Base-by-base conservation (phyloP, 2,888 invertebrate species). In the Clusia tigrina region DNA sequence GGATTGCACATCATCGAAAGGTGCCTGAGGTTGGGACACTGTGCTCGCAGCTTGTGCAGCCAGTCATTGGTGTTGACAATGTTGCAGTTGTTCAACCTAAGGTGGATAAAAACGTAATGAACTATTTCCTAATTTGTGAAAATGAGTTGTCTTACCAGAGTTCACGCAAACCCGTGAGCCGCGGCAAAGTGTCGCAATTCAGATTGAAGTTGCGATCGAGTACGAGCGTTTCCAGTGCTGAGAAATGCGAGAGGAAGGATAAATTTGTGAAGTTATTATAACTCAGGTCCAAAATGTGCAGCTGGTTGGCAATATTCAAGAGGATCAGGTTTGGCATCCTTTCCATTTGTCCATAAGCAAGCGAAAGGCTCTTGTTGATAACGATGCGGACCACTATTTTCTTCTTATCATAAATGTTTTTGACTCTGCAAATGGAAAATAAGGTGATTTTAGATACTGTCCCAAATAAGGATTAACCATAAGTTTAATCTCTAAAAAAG, bases 1-100 rank as follows among this genome's bases (percentile, higher is more conserved):
- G 89, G 88, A 82, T 94, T 94, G 46, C 93, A 92, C 93, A 94
- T 73, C 72, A 73, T 85, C n/a, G 92, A 91, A 0, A 94, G 83
- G 77, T 89, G 89, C 73, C 87, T 87, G 10, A 94, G 83, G 74
- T 89, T 89, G 0, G 93, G 91, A 72, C 90, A 89, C 2, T 90
- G 88, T 59, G 86, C 85, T 69, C 88, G 86, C 66, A 93, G 83
- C 74, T 87, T 88, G 66, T 87, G 87, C 54, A 90, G 85, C 87
- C 90, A 92, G 2, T 90, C 90, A 82, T 89, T 89, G 1, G 93
- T 79, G 2, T 84, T 84, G 2, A 84, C 76, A 60, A 89, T 86
- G 71, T 88, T 87, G 73, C 89, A 89, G 70, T 87, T 86, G 72
- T 89, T 89, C 61, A 89, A 78, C 89, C 87, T 87, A 74, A 1